These are phyloP conservation scores for Leucopternis melanops DNA, from an alignment of 2,113 vertebrate species.

Conservation along the genomic window DNA sequence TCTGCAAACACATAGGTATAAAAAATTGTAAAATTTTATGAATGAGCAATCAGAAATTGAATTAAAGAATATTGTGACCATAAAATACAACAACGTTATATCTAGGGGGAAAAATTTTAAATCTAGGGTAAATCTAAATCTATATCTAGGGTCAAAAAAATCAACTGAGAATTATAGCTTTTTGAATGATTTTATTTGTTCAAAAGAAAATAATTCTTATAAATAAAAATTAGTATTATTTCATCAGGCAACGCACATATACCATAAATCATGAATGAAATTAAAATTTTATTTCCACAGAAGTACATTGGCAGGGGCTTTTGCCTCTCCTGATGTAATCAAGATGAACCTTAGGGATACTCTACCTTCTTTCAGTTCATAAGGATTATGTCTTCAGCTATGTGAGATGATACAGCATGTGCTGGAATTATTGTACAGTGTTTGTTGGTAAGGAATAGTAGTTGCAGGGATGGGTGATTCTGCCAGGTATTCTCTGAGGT, in stretches of 20 bases:
- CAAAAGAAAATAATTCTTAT: not conserved
- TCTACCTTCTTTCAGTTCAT: not conserved
- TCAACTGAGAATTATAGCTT: not conserved
- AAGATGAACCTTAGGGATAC: not conserved
- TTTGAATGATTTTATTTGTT: not conserved
- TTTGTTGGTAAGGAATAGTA: not conserved
- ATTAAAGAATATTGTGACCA: not conserved
- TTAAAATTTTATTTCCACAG: not conserved
- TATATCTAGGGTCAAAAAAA: not conserved
- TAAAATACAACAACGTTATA: constrained; percentile 5
- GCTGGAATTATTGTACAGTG: not conserved
- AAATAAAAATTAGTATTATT: not conserved
- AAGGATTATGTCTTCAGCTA: not conserved
- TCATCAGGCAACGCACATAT: not conserved
- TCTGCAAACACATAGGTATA: not conserved
- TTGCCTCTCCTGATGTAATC: not conserved
- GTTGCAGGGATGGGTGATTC: constrained; percentile 1
- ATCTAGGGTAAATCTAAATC: too few species aligned
- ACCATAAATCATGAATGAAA: not conserved
- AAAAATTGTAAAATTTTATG: not conserved
- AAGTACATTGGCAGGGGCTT: not conserved
- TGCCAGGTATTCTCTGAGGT: constrained; percentile 31
- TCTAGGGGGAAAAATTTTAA: not conserved
- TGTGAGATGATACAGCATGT: not conserved
- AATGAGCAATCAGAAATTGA: constrained; percentile 20